Conservation (phyloP, 2,113 vertebrate genomes). For the Fregetta grallaria region DNA sequence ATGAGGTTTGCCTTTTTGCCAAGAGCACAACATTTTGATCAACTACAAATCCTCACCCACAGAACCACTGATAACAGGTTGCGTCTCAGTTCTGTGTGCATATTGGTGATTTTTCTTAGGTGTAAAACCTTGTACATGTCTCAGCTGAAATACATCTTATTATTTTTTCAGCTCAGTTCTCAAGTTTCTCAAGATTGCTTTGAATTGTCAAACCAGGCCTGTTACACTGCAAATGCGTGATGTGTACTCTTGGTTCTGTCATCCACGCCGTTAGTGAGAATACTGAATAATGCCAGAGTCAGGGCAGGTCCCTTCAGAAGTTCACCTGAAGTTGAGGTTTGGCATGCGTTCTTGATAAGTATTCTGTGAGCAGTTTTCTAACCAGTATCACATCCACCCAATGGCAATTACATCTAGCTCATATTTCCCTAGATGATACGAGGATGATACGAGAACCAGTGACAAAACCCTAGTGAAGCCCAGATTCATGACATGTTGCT, state of each 20-base stretch:
- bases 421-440: not conserved
- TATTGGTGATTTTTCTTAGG: not conserved
- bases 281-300: too few species aligned
- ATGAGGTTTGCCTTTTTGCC: not conserved
- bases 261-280: not conserved
- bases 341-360: not conserved
- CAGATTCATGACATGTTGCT: not conserved
- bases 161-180: not conserved
- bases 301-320: not conserved
- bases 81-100: not conserved
- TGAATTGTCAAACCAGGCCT: not conserved
- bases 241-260: not conserved
- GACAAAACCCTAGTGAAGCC: not conserved
- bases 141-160: not conserved
- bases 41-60: not conserved
- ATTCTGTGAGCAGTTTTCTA: not conserved
- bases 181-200: not conserved
- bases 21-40: not conserved
- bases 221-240: too few species aligned
- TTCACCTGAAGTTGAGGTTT: not conserved
- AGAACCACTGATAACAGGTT: fast-evolving
- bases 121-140: not conserved
- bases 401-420: not conserved
- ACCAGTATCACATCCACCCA: not conserved
- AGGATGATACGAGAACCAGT: not conserved